These are phyloP conservation scores for Bibio marci DNA, from an alignment of 2,888 invertebrate species.

Conservation along the genomic window DNA sequence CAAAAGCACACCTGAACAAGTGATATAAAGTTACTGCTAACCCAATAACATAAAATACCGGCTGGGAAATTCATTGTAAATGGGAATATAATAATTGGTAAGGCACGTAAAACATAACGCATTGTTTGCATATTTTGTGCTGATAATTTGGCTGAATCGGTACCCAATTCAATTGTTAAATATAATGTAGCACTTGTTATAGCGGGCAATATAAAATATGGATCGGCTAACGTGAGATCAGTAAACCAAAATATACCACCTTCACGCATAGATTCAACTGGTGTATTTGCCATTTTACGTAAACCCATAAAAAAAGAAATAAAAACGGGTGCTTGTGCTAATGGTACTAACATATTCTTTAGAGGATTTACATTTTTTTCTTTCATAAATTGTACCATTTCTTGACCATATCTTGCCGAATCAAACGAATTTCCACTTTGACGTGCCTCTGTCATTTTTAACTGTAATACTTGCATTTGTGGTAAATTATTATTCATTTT, in stretches of 20 bases:
- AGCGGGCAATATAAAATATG: constrained; percentile 70
- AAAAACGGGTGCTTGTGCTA: constrained; percentile 79
- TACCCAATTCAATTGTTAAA: constrained; percentile 66
- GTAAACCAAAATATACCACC: constrained; percentile 89
- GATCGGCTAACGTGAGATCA: constrained; percentile 83
- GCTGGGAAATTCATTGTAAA: constrained; percentile 78
- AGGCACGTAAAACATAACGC: constrained; percentile 54
- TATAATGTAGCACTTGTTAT: constrained; percentile 70
- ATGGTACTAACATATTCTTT: constrained; percentile 58
- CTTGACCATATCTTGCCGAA: constrained; percentile 55
- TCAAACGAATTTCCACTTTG: constrained; percentile 66
- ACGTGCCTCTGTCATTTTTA: constrained; percentile 75
- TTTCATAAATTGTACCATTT: constrained; percentile 68
- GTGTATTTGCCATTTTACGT: constrained; percentile 72
- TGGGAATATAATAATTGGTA: constrained; percentile 67
- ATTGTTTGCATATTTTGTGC: constrained; percentile 49
- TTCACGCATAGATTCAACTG: constrained; percentile 73
- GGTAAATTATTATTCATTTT: constrained; percentile 73
- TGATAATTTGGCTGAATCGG: constrained; percentile 52
- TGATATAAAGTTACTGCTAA: constrained; percentile 71
- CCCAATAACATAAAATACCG: constrained; percentile 82
- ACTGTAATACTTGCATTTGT: constrained; percentile 62
- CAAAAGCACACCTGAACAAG: constrained; percentile 43
- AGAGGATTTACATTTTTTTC: constrained; percentile 64
- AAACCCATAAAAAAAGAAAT: constrained; percentile 82